Percentiles rank a stretch among this genome's conserved stretches.
Evolutionary conservation across 2,888 invertebrate species (phyloP).

Genomic region (Priocnemis perturbator): DNA sequence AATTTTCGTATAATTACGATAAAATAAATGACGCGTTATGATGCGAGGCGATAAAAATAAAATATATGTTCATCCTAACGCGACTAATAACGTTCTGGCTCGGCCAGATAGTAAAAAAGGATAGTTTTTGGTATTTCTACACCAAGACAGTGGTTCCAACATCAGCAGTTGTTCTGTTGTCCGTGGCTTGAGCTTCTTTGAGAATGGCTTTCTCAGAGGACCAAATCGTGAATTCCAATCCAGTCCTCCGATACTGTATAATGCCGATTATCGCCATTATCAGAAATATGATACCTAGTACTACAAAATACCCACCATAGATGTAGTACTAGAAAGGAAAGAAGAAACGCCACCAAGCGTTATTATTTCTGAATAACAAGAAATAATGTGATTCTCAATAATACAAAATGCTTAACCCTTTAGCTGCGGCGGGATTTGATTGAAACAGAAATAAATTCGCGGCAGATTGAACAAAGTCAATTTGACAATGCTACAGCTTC

Average conservation of each 20-base stretch:
- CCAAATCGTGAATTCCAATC: slow-evolving; percentile 32
- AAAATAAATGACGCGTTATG: no score
- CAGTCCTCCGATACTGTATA: slow-evolving; percentile 43
- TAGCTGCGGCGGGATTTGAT: not conserved
- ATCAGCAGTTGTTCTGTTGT: not conserved
- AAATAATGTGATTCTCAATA: no score
- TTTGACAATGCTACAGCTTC: no score
- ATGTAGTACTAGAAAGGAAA: slow-evolving; percentile 80
- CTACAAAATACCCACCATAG: slow-evolving; percentile 82
- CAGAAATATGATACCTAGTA: slow-evolving; percentile 79
- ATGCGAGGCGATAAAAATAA: no score
- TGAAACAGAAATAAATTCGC: not conserved
- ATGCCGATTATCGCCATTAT: slow-evolving; percentile 72
- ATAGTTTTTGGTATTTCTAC: no score
- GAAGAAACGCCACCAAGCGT: not conserved
- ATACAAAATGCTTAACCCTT: not conserved
- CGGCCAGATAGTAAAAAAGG: no score
- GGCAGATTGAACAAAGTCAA: not conserved
- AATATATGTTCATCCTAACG: no score
- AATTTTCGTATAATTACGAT: no score
- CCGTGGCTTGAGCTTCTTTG: slow-evolving; percentile 4
- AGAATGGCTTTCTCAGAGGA: not conserved
- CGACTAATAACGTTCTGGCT: no score
- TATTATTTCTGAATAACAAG: no score
- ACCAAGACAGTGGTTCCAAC: no score